Base-by-base conservation (phyloP, 92 coral and sea anemone species). In the Actinostola sp. region DNA sequence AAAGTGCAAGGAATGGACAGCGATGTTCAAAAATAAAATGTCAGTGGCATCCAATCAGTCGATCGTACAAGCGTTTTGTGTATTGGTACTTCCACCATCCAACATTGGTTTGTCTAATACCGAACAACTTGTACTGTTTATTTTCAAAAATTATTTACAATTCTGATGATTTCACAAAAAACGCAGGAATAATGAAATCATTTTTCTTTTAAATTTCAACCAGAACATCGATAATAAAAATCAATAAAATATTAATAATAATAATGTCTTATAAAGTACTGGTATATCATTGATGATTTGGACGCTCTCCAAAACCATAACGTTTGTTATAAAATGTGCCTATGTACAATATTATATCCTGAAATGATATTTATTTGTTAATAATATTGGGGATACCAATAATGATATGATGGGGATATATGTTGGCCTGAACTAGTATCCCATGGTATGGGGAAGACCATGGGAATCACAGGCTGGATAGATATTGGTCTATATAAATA, bases 151-250 rank as follows among this genome's bases (percentile, higher is more conserved):
- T 26, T 57, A 57, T 57, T 5, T 57, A 57, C 63, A 57, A 57
- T 57, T 57, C 33, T 53, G 63, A 27, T 27, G 63, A 57, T 57
- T 57, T 29, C 63, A 29, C 63, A 57, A 57, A 57, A 36, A 57
- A 27, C 28, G 63, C 27, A 57, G 26, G 63, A 19, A 57, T 57
- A 57, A 57, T 57, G 63, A 57, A 57, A 57, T 57, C 59, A 23
- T 21, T 21, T 52, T 52, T 1, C 3, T 26, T 30, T 19, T 1
- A 57, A 21, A 27, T 57, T 57, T 57, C 63, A 57, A 57, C 63
- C 63, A 57, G 27, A 27, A 57, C 63, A 30, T 19, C 13, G 17
- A 30, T 44, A 42, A 24, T 65, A 27, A 44, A 65, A 44, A 45
- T 34, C 38, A 43, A 65, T 42, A 45, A 65, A 25, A 65, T 23